These are phyloP conservation scores for Drosophila dunni DNA, from an alignment of 1,140 invertebrate species.

Conservation along the genomic window DNA sequence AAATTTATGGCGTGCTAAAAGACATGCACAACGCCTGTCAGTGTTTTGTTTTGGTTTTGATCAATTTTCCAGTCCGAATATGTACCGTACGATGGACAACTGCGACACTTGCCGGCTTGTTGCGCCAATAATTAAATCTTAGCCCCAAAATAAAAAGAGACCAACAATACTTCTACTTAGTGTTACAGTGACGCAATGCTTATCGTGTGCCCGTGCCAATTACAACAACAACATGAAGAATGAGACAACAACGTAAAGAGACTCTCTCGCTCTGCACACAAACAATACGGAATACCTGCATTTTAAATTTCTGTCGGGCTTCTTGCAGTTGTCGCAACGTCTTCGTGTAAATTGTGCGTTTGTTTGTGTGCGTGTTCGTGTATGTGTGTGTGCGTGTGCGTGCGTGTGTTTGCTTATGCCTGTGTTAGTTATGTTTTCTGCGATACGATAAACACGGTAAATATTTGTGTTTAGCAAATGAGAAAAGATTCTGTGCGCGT, in stretches of 20 bases:
- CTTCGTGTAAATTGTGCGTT: conserved; percentile 7
- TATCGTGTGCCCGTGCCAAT: conserved; percentile 25
- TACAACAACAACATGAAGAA: conserved; percentile 19
- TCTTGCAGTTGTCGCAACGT: conserved; percentile 8
- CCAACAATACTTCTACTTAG: not conserved
- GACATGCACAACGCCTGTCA: conserved; percentile 6
- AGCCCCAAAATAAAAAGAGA: conserved; percentile 2
- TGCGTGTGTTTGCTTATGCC: conserved; percentile 8
- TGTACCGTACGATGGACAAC: not conserved
- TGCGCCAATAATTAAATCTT: conserved; percentile 19
- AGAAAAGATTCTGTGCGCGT: conserved; percentile 21
- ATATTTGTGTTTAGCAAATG: conserved; percentile 50
- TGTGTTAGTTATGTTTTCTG: conserved; percentile 19
- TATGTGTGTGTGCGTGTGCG: conserved; percentile 7
- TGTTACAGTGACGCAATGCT: conserved; percentile 19
- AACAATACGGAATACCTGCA: conserved; percentile 35
- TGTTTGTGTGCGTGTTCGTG: conserved; percentile 8
- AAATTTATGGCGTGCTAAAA: conserved; percentile 24
- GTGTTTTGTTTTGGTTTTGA: conserved; percentile 21
- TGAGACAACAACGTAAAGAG: conserved; percentile 8
- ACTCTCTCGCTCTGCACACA: not conserved
- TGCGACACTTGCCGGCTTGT: conserved; percentile 40
- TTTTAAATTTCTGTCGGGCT: conserved; percentile 18
- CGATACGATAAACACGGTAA: conserved; percentile 29
- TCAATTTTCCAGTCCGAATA: conserved; percentile 1